A percentile compares a stretch with the other conserved stretches of the same genome.
Evolutionary conservation across 2,113 vertebrate species (phyloP).

Genomic region (Mungos mungo): DNA sequence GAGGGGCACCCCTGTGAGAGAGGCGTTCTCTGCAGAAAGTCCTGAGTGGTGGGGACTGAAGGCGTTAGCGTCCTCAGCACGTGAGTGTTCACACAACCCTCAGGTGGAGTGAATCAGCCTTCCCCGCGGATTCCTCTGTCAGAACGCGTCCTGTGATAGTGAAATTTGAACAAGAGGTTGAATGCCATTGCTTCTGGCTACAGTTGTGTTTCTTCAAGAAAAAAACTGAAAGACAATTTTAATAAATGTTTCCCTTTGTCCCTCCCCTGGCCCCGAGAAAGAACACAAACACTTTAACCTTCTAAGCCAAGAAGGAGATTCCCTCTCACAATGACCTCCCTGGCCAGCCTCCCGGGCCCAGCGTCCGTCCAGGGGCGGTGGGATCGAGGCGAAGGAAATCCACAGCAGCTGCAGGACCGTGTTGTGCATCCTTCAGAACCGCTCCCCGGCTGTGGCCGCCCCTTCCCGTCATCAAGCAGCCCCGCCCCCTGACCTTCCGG

Average conservation of each 20-base stretch:
- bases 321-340: fast-evolving
- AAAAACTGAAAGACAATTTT: not conserved
- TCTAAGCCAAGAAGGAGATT: not conserved
- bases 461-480: not conserved
- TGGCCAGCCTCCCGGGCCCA: not conserved
- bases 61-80: too few relatives aligned
- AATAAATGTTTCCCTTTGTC: not conserved
- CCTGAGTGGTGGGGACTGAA: not conserved
- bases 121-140: not conserved
- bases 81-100: fast-evolving
- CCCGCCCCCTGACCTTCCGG: not conserved
- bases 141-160: not conserved
- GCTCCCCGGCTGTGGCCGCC: not conserved
- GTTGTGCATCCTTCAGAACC: not conserved
- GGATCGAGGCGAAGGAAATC: not conserved
- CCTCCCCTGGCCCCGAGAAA: not conserved
- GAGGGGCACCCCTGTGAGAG: not conserved
- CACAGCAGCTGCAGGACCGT: not conserved
- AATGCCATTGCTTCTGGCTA: not conserved
- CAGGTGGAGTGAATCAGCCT: not conserved
- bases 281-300: not conserved
- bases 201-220: not conserved
- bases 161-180: not conserved
- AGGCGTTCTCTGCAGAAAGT: not conserved
- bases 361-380: not conserved